Evolutionary conservation across 2,797 vertebrate genomes (phyloP).

Genomic region (Rhodeus uyekii): DNA sequence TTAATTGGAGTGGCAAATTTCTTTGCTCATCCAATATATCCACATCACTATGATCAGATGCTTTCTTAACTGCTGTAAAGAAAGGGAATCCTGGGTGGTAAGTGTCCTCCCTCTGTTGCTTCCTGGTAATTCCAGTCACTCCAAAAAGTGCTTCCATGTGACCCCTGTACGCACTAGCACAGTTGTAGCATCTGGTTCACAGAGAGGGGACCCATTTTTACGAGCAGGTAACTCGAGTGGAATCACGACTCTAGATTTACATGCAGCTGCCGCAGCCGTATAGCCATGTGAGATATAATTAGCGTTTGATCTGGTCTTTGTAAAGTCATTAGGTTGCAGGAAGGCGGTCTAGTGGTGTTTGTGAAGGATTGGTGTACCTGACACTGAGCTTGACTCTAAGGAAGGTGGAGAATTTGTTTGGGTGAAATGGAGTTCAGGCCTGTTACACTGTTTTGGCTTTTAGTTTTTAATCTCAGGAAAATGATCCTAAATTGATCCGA

Average conservation of each 20-base stretch:
- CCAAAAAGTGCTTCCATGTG: constrained; percentile 42
- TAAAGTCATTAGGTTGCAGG: constrained; percentile 35
- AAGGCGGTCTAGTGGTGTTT: background rate
- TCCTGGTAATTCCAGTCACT: constrained; percentile 30
- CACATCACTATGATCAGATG: no score
- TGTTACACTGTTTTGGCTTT: background rate
- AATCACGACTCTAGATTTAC: constrained; percentile 54
- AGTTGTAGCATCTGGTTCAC: constrained; percentile 47
- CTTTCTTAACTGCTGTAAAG: no score
- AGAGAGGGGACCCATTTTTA: constrained; percentile 49
- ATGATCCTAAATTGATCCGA: background rate
- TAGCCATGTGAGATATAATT: constrained; percentile 49
- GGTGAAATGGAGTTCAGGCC: background rate
- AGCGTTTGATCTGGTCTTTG: constrained; percentile 51
- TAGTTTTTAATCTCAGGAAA: background rate
- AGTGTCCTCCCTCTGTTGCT: constrained; percentile 17
- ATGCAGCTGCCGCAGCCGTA: constrained; percentile 44
- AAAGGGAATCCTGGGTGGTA: background rate
- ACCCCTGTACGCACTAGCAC: constrained; percentile 32
- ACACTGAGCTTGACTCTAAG: constrained; percentile 1
- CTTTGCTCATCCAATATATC: no score
- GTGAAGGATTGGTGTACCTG: constrained; percentile 24
- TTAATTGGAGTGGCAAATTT: no score
- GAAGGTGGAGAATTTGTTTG: background rate
- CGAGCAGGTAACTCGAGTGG: constrained; percentile 58